phyloP scores from a whole-genome alignment of 2,113 vertebrate genomes.

The Danionella cerebrum region DNA sequence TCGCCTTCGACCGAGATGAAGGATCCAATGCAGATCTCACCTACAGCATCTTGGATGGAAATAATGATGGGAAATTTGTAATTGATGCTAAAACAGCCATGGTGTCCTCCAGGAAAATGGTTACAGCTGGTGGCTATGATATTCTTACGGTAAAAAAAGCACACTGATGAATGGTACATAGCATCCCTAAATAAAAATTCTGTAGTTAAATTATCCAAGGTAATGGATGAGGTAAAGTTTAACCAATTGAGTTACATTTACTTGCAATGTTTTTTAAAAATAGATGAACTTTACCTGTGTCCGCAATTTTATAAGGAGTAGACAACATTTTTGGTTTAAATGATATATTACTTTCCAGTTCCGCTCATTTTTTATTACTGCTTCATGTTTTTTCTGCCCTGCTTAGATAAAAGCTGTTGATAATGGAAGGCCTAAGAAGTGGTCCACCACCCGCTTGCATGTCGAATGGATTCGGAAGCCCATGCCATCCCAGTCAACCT shows the following conservation, averaged over 20 bases:
- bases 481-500: slow-evolving; percentile 61
- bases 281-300: too few relatives aligned
- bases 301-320: too few relatives aligned
- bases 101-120: slow-evolving; percentile 92
- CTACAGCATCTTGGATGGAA: slow-evolving; percentile 85
- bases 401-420: slow-evolving; percentile 90
- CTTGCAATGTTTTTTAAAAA: too few relatives aligned
- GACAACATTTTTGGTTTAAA: too few relatives aligned
- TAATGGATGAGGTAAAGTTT: too few relatives aligned
- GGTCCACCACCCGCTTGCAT: slow-evolving; percentile 80
- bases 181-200: too few relatives aligned
- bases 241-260: too few relatives aligned
- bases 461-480: slow-evolving; percentile 93
- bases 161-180: neutral
- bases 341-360: neutral
- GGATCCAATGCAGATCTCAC: slow-evolving; percentile 89
- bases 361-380: too few relatives aligned
- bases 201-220: too few relatives aligned
- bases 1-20: slow-evolving; percentile 84
- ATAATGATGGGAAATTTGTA: slow-evolving; percentile 82
- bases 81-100: slow-evolving; percentile 88
- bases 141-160: slow-evolving; percentile 79
- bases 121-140: slow-evolving; percentile 85
- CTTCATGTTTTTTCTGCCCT: neutral
- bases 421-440: slow-evolving; percentile 81